A percentile compares a stretch with the other conserved stretches of the same genome.
Conservation (phyloP, 2,113 vertebrate species). For the Puma concolor region DNA sequence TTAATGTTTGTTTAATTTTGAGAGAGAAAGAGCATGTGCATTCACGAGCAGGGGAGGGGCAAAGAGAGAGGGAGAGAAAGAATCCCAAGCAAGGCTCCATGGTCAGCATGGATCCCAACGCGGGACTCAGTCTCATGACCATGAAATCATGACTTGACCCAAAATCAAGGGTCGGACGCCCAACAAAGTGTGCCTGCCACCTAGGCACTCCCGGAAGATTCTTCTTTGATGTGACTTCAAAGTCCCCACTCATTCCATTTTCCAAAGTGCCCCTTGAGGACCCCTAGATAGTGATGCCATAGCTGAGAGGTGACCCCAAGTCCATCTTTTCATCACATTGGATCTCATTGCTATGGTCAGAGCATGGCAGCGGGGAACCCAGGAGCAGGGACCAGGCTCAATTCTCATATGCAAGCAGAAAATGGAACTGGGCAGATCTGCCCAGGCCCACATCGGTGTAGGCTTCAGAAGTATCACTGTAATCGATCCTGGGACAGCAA, state of each 20-base stretch:
- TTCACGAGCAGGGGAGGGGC: no score
- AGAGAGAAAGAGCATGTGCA: no score
- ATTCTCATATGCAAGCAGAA: not conserved
- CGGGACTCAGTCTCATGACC: no score
- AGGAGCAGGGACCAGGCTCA: not conserved
- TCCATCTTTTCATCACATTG: not conserved
- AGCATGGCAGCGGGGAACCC: not conserved
- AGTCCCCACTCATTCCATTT: not conserved
- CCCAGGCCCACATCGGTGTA: not conserved
- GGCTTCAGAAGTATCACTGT: not conserved
- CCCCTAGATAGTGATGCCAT: not conserved
- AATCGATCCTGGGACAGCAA: not conserved
- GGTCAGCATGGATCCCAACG: no score
- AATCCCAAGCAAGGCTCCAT: no score
- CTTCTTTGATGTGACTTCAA: not conserved
- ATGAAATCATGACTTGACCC: no score
- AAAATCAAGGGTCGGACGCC: no score
- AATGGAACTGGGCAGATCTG: not conserved
- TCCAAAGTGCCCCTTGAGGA: not conserved
- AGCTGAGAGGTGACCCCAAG: not conserved
- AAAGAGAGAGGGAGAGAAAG: no score
- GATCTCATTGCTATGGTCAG: not conserved
- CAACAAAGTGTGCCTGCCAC: no score
- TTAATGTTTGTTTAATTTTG: no score
- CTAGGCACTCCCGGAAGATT: not conserved